Base-by-base conservation (phyloP, 1,140 invertebrate species). In the Drosophila lowei region DNA sequence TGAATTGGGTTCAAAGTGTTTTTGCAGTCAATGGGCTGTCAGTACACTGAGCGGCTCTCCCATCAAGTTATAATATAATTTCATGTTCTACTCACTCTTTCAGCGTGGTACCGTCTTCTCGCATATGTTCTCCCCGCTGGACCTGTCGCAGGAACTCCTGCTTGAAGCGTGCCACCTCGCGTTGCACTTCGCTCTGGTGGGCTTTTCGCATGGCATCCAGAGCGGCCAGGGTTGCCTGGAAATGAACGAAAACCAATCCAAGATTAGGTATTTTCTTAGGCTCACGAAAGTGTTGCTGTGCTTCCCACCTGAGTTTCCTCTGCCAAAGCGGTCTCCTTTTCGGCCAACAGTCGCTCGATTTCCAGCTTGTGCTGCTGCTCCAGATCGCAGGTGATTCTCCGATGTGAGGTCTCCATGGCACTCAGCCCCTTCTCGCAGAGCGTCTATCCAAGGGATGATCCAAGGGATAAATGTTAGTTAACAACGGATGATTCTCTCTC, bases 121-220 rank as follows among this genome's bases (percentile, higher is more conserved):
- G 66, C 23, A 86, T 77, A 43, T 90, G 78, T 54, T 94, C 93
- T 7, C 93, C 93, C 6, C 93, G 92, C 52, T 90, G 93, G 79
- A 95, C 93, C 88, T 96, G 95, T 52, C 94, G 94, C n/a, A 95
- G 91, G 85, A 97, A 97, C 90, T 97, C 96, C 57, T 95, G 93
- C 90, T 97, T 97, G 90, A 97, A 97, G 89, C 96, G 96, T 13
- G 95, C 93, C 11, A 97, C 95, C 92, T 98, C 96, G 50, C 95
- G 94, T 78, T 97, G 95, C 21, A 98, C 95, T 90, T 98, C 97
- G 70, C 95, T 96, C 92, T 98, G 96, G 91, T 98, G 97, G 1
- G 97, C 97, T 91, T 98, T 97, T 43, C 96, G 93, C 95, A 98
- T 97, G 3, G 97, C 97, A 91, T 98, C 97, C 56, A 98, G 92